These are phyloP conservation scores for Anguilla marmorata DNA, from an alignment of 2,797 vertebrate species.

Conservation along the genomic window DNA sequence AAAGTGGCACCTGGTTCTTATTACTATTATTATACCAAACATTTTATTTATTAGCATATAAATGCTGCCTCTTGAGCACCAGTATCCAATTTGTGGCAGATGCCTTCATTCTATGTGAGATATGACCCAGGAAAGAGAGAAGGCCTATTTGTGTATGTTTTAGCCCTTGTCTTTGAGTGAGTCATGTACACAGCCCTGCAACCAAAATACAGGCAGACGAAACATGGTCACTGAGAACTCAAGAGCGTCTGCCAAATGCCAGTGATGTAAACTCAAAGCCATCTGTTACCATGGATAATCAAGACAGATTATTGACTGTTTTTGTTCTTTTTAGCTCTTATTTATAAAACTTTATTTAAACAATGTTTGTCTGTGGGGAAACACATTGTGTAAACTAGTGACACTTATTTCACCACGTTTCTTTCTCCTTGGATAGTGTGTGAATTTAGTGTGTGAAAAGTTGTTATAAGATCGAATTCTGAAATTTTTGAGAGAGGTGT, in stretches of 20 bases:
- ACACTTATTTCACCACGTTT: not conserved
- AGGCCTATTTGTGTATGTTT: too few relatives aligned
- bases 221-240: not conserved
- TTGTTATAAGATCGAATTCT: not conserved
- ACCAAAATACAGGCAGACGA: not conserved
- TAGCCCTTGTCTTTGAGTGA: too few relatives aligned
- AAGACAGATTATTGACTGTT: not conserved
- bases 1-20: too few relatives aligned
- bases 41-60: too few relatives aligned
- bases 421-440: conserved; percentile 16
- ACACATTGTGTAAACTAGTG: not conserved
- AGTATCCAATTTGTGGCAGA: too few relatives aligned
- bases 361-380: not conserved
- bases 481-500: not conserved
- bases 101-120: too few relatives aligned
- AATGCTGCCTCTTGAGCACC: too few relatives aligned
- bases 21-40: too few relatives aligned
- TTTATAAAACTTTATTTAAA: not conserved
- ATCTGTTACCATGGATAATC: not conserved
- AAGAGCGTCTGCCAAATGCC: too few relatives aligned
- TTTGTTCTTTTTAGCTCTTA: not conserved
- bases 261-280: not conserved
- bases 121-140: too few relatives aligned
- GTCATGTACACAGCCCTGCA: too few relatives aligned
- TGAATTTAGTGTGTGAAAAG: not conserved